Evolutionary conservation across 2,888 invertebrate genomes (phyloP).

Genomic region (Aphidius colemani): DNA sequence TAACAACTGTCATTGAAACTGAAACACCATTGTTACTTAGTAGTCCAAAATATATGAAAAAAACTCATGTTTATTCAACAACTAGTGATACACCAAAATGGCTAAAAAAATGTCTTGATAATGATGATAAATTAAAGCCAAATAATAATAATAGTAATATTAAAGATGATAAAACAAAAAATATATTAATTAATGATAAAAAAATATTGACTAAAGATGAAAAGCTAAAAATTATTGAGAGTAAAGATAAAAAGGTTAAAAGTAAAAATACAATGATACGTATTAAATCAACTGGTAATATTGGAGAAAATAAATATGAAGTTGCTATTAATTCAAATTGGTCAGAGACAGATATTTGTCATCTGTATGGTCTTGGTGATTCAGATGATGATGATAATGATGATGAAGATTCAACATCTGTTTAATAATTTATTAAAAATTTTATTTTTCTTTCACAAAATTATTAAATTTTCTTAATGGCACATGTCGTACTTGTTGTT

Average conservation of each 20-base stretch:
- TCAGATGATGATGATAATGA: slow-evolving; percentile 51
- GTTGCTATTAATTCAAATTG: slow-evolving; percentile 43
- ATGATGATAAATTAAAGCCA: slow-evolving; percentile 33
- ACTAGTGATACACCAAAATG: slow-evolving; percentile 49
- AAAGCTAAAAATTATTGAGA: slow-evolving; percentile 27
- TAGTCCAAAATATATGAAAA: slow-evolving; percentile 50
- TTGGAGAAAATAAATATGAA: slow-evolving; percentile 43
- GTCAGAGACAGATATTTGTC: slow-evolving; percentile 36
- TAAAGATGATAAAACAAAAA: slow-evolving; percentile 36
- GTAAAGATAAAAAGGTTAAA: slow-evolving; percentile 27
- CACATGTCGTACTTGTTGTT: neutral
- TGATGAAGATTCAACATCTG: slow-evolving; percentile 53
- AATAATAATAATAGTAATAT: slow-evolving; percentile 37
- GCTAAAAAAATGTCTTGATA: slow-evolving; percentile 50
- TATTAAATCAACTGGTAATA: slow-evolving; percentile 42
- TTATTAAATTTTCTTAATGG: neutral
- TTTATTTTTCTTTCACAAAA: neutral
- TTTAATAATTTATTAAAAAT: slow-evolving; percentile 36
- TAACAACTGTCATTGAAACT: slow-evolving; percentile 55
- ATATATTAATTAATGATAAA: slow-evolving; percentile 24
- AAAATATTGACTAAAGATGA: slow-evolving; percentile 19
- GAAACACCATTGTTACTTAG: slow-evolving; percentile 50
- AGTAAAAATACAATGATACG: slow-evolving; percentile 44
- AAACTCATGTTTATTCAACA: slow-evolving; percentile 46
- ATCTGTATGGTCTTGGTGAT: slow-evolving; percentile 39